Evolutionary conservation across 2,113 vertebrate genomes (phyloP).

Genomic region (Pygoscelis antarcticus): DNA sequence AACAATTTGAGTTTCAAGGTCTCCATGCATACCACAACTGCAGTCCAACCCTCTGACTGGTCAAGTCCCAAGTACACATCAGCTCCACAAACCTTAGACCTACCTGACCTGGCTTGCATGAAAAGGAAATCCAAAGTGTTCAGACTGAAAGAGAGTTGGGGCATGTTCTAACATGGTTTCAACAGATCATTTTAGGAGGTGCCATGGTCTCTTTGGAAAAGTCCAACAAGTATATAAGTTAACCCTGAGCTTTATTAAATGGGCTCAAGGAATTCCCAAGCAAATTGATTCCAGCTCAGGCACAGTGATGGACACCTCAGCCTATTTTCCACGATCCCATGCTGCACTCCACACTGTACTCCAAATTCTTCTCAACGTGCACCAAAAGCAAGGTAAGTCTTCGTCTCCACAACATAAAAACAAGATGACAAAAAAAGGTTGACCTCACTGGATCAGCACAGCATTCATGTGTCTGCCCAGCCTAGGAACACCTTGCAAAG

Average conservation of each 20-base stretch:
- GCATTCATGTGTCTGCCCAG: background rate
- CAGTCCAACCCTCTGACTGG: background rate
- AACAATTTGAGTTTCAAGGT: background rate
- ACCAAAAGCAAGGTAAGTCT: background rate
- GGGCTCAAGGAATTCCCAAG: background rate
- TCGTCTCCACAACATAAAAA: background rate
- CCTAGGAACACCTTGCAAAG: background rate
- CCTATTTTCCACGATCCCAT: background rate
- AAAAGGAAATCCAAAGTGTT: background rate
- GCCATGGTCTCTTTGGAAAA: background rate
- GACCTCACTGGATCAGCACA: fast-evolving
- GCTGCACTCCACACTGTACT: background rate
- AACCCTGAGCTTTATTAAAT: background rate
- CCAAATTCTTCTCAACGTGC: background rate
- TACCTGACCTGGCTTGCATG: background rate
- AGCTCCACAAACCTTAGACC: background rate
- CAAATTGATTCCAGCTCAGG: background rate
- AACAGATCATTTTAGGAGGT: background rate
- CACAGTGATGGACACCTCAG: background rate
- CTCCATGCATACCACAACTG: background rate
- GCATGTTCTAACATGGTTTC: background rate
- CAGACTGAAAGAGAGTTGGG: background rate
- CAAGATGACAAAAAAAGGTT: background rate
- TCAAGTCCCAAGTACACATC: background rate
- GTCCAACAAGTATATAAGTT: background rate